Evolutionary conservation across 2,797 vertebrate genomes (phyloP), one percentile per base, ranked within the genome.

Genomic region (Tadarida brasiliensis): DNA sequence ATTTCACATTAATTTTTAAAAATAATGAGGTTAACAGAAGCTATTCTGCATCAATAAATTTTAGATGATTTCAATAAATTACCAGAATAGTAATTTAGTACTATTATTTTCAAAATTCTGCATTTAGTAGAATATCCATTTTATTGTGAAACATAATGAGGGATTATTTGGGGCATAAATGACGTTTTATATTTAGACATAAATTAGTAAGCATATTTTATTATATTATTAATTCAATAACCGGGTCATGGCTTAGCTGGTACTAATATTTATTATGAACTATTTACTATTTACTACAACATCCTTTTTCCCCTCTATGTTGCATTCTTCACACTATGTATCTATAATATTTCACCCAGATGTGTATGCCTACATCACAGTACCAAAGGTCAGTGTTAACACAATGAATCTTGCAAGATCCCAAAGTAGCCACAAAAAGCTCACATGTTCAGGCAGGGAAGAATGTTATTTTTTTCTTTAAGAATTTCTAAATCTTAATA

Each of bases 41-140:
- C 17, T 77, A 65, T 49, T 70, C 7, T 92, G 10, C 9, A 28
- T 44, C 11, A 8, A 24, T 47, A 68, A 70, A 39, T 76, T 65
- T 92, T 84, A 87, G 28, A 65, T 73, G 7, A 87, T 70, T 90
- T 95, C 16, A 59, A 92, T 35, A 68, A 85, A 83, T 78, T 76
- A 63, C 11, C 12, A 80, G 33, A 57, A 83, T 39, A 54, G 2
- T 56, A 92, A 59, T 61, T 83, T 87, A 61, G 49, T 44, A 39
- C 7, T 77, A 35, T 47, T 87, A 56, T 59, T 80, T 92, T 65
- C 2, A 80, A 94, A 82, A 82, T 87, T 87, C 15, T 73, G 28
- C 54, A 83, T 68, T 81, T 80, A 88, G 3, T 51, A 33, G 1
- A 87, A 44, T 39, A 67, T 24, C 11, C 2, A 11, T 84, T 90